These are phyloP conservation scores for Diceros bicornis DNA, from an alignment of 2,797 vertebrate genomes.

Conservation along the genomic window DNA sequence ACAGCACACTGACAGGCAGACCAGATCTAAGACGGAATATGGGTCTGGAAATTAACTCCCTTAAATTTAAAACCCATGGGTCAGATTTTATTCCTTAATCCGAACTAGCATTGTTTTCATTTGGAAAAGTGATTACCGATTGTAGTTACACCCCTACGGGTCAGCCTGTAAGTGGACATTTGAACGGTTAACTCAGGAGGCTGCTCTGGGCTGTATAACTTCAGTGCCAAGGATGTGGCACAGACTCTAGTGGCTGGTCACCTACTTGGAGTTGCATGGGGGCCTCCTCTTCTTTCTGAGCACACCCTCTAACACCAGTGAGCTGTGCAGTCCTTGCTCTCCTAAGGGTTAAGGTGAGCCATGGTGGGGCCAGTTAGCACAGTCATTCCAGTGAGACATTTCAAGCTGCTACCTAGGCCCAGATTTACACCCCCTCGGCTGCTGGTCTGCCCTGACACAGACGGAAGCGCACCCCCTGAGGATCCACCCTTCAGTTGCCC, in stretches of 20 bases:
- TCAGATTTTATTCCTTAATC: not conserved
- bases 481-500: no score
- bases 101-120: not conserved
- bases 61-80: not conserved
- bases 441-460: accelerated
- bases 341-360: not conserved
- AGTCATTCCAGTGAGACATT: not conserved
- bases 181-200: accelerated
- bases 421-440: accelerated
- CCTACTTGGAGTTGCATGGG: accelerated
- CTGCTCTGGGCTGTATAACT: accelerated
- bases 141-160: accelerated
- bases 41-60: not conserved
- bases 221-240: accelerated
- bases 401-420: not conserved
- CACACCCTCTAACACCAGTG: accelerated
- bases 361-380: accelerated
- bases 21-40: not conserved
- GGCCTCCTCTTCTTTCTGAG: not conserved
- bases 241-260: accelerated
- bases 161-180: not conserved
- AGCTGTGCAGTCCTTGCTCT: not conserved
- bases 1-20: not conserved
- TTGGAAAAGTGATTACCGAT: accelerated
- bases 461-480: accelerated